phyloP scores from a whole-genome alignment of 2,888 invertebrate genomes.

The Oscheius sp. region DNA sequence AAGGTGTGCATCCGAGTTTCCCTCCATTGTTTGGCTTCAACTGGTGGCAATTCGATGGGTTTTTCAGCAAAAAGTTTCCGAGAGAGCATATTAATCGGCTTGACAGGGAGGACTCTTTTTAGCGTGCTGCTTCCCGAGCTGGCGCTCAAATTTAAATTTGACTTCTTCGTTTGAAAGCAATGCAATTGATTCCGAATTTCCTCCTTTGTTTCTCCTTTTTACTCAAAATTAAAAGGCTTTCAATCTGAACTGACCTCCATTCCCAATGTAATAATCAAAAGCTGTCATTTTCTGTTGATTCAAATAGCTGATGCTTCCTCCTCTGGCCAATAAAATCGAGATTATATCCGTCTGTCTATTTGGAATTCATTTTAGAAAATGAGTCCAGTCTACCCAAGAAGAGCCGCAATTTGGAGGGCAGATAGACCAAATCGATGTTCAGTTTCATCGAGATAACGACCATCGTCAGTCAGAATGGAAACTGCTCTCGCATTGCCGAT shows the following conservation, averaged over 20 bases:
- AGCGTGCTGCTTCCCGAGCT: constrained; percentile 21
- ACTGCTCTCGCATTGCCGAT: constrained; percentile 42
- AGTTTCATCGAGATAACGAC: constrained; percentile 21
- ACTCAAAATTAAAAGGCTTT: constrained; percentile 8
- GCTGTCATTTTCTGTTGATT: constrained; percentile 23
- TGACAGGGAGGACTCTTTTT: constrained; percentile 24
- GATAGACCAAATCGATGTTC: constrained; percentile 35
- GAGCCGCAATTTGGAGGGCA: constrained; percentile 37
- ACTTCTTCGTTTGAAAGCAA: constrained; percentile 4
- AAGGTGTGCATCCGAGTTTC: constrained; percentile 39
- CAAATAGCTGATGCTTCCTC: neutral
- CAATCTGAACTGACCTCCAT: constrained; percentile 13
- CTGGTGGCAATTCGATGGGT: constrained; percentile 8
- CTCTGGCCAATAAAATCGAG: neutral
- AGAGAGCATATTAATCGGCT: neutral
- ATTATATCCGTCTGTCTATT: constrained; percentile 14
- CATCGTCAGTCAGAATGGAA: constrained; percentile 26
- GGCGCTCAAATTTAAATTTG: constrained; percentile 17
- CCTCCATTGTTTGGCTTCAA: constrained; percentile 43
- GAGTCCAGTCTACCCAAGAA: constrained; percentile 27
- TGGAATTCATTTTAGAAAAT: neutral
- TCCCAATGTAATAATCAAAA: constrained; percentile 26
- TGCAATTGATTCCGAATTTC: constrained; percentile 22
- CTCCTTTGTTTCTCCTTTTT: constrained; percentile 25
- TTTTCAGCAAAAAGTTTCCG: neutral